Base-by-base conservation (phyloP, 2,113 vertebrate species). In the Labeo rohita region DNA sequence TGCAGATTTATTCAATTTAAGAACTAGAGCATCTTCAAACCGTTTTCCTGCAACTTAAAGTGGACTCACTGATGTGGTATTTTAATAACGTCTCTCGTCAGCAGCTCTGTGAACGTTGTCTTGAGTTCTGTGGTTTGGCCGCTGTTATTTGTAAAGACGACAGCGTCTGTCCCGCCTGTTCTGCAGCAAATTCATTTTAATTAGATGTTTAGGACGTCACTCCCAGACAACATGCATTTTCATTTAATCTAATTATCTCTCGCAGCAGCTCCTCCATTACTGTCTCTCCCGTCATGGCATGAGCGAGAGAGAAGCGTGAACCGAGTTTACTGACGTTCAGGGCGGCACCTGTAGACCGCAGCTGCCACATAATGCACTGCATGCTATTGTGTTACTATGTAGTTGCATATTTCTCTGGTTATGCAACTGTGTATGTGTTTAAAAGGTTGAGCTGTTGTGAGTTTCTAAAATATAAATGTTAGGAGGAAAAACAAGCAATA, bases 241-340 rank as follows among this genome's bases (percentile, higher is more conserved):
- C 93, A 95, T 94, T 93, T 92, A 92, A 95, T 93, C 89, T 93
- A 95, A 95, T 95, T 94, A 94, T 91, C 92, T 92, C 88, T 90
- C 93, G 91, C 93, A 81, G 92, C 93, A 92, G 92, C 92, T 92
- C 92, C 93, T 95, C 92, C 94, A 95, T 95, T 93, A 95, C 94
- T 94, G 94, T 94, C 93, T 94, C 88, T 92, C 90, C 93, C 4
- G 89, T 94, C 94, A 94, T 94, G 92, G 92, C 0, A 45, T 73
- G 91, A 87, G 39, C 39, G 39, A 39, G 91, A 87, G 85, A 88
- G 89, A 21, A 65, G 90, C 89, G 89, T 63, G 59, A 92, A 84
- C 52, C 49, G 91, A 91, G 90, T 80, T 89, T 80, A 9, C 68
- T 43, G 36, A 21, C 5, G 16, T 72, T 72, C 66, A 70, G 54